Evolutionary conservation across 2,888 invertebrate genomes (phyloP).

Genomic region (Masnerella sp.): DNA sequence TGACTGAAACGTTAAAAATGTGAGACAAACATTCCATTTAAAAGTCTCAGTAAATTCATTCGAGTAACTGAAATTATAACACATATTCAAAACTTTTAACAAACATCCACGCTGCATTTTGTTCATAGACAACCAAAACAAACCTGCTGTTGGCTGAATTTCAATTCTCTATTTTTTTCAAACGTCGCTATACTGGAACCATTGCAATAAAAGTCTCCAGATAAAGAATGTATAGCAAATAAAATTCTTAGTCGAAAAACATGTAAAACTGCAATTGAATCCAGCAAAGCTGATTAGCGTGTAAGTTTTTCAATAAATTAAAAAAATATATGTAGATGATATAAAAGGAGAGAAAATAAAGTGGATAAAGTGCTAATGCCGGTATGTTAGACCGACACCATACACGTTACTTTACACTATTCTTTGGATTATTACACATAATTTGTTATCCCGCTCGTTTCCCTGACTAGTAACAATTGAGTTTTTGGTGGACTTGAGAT

Average conservation of each 20-base stretch:
- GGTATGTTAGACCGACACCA: slow-evolving; percentile 10
- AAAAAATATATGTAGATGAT: slow-evolving; percentile 29
- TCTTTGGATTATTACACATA: slow-evolving; percentile 36
- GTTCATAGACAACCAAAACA: slow-evolving; percentile 19
- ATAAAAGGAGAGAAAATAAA: slow-evolving; percentile 1
- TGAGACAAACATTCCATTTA: slow-evolving; percentile 35
- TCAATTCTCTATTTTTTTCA: not conserved
- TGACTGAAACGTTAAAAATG: slow-evolving; percentile 22
- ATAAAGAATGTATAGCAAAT: slow-evolving; percentile 1
- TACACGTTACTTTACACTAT: slow-evolving; percentile 12
- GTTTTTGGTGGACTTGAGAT: slow-evolving; percentile 19
- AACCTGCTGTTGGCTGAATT: slow-evolving; percentile 19
- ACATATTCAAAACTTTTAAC: slow-evolving; percentile 7
- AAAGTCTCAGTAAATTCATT: slow-evolving; percentile 10
- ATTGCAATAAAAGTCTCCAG: slow-evolving; percentile 1
- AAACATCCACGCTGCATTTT: slow-evolving; percentile 5
- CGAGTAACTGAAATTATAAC: slow-evolving; percentile 8
- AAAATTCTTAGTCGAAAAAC: slow-evolving; percentile 2
- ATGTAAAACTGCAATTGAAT: too few relatives aligned
- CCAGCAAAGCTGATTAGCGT: too few relatives aligned
- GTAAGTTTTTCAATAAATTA: too few relatives aligned
- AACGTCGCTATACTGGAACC: not conserved
- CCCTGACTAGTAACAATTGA: slow-evolving; percentile 55
- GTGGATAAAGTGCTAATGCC: slow-evolving; percentile 15
- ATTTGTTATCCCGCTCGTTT: slow-evolving; percentile 18